Evolutionary conservation across 2,797 vertebrate genomes (phyloP), one percentile per base, ranked within the genome.

Genomic region (Apogon hyalosoma): DNA sequence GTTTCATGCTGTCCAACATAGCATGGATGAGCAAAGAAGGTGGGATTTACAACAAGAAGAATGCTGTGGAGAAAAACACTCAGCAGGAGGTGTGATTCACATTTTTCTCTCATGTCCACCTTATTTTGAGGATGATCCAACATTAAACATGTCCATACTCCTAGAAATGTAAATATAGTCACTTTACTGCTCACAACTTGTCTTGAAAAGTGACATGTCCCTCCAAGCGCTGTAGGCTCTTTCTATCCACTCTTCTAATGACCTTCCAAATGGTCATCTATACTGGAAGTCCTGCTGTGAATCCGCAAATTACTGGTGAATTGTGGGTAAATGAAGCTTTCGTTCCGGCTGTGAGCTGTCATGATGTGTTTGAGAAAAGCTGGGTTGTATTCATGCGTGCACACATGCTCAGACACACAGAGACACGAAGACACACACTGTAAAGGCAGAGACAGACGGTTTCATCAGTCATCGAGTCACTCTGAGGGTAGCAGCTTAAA

Each of bases 241-340:
- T 76, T 72, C 52, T 41, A 60, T 54, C 69, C 28, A 10, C 57
- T 65, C 73, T 75, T 79, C 57, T 78, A 83, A 77, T 85, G 87
- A 93, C 90, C 89, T 88, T 92, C 84, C 79, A 79, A 82, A 82
- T 82, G 85, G 75, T 85, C 86, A 84, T 86, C 81, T 68, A 66
- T 45, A 59, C 73, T 47, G 53, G 84, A 74, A 16, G 74, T 58
- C 84, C 84, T 71, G 83, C 87, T 87, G 88, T 46, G 86, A 68
- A 69, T 63, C 81, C 77, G 64, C 18, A 63, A 87, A 85, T 91
- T 83, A 88, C 85, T 79, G 84, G 81, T 84, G 90, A 86, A 91
- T 91, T 90, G 86, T 88, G 90, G 85, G 87, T 86, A 92, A 90
- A 92, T 90, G 71, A 87, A 85, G 80, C 88, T 90, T 89, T 88